Conservation (phyloP, 2,797 vertebrate genomes). For the Leptodactylus fallax region DNA sequence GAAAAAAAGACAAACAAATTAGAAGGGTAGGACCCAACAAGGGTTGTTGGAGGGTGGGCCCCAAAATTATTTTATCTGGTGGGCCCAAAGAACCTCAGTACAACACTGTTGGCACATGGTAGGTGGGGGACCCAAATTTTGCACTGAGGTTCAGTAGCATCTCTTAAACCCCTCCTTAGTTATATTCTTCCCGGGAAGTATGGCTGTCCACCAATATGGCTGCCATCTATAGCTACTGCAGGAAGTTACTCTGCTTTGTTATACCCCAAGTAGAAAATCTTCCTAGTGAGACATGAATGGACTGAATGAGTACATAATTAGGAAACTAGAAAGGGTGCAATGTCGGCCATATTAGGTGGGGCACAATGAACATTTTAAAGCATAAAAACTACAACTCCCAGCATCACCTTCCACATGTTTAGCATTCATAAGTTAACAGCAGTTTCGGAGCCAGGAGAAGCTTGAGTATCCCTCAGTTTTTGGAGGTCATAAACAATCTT, state of each 20-base stretch:
- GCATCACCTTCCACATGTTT: neutral
- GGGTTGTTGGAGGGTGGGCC: too few relatives aligned
- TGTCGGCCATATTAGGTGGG: too few relatives aligned
- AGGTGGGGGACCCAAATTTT: neutral
- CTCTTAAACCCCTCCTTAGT: neutral
- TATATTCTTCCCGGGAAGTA: neutral
- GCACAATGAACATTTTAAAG: neutral
- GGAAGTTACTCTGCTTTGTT: neutral
- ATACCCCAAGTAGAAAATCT: neutral
- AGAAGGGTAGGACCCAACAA: too few relatives aligned
- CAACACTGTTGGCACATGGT: neutral
- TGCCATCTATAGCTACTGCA: neutral
- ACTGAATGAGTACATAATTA: neutral
- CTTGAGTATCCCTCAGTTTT: neutral
- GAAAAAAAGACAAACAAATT: too few relatives aligned
- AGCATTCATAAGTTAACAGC: neutral
- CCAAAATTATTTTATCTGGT: too few relatives aligned
- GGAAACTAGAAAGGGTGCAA: too few relatives aligned
- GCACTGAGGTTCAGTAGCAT: neutral
- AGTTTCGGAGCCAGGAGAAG: neutral
- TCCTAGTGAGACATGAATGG: neutral
- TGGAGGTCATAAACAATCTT: constrained; percentile 44
- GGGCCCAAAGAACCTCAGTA: too few relatives aligned
- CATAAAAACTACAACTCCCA: neutral
- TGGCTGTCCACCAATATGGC: neutral